phyloP scores from a whole-genome alignment of 2,113 vertebrate species.

The Serilophus lunatus region DNA sequence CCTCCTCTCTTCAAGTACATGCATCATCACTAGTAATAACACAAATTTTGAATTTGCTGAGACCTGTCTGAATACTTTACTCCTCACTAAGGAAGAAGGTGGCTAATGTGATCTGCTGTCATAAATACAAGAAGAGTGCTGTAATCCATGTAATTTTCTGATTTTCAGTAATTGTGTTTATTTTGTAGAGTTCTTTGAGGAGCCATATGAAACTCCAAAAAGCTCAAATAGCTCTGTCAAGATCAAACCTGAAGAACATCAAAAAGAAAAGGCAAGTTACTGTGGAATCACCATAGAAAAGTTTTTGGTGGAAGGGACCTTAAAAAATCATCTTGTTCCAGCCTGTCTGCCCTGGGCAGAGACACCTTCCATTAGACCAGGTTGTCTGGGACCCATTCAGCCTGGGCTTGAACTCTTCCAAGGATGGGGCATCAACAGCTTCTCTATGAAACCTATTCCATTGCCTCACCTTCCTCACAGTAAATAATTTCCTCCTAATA shows the following conservation, averaged over 20 bases:
- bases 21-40: background rate
- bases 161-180: background rate
- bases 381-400: background rate
- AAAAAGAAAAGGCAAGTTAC: constrained; percentile 47
- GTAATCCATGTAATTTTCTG: background rate
- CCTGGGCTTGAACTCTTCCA: background rate
- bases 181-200: constrained; percentile 51
- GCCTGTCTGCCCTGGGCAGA: accelerated
- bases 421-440: background rate
- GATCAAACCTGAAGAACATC: background rate
- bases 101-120: background rate
- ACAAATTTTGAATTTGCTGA: background rate
- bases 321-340: background rate
- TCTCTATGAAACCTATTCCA: background rate
- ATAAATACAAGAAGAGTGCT: background rate
- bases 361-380: background rate
- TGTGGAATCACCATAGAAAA: accelerated
- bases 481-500: background rate
- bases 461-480: background rate
- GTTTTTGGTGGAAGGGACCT: background rate
- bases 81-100: background rate
- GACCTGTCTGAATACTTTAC: background rate
- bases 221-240: constrained; percentile 7
- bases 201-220: constrained; percentile 14
- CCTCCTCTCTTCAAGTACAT: accelerated